phyloP scores from a whole-genome alignment of 2,888 invertebrate species.

The Rhopalosiphum nymphaeae region DNA sequence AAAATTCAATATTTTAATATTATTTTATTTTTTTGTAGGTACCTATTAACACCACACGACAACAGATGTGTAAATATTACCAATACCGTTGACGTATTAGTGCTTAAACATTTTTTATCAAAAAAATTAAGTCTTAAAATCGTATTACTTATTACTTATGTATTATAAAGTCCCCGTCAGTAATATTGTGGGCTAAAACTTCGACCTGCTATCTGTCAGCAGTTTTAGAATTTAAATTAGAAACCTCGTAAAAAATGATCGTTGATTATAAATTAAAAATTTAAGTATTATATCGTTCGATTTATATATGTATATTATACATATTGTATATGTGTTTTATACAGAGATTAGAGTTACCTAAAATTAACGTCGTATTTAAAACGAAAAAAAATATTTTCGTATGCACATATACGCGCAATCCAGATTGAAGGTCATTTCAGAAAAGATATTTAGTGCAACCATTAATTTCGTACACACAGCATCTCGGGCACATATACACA shows the following conservation, averaged over 20 bases:
- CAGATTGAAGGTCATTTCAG: not conserved
- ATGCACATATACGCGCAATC: not conserved
- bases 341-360: not conserved
- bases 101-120: not conserved
- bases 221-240: not conserved
- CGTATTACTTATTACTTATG: not conserved
- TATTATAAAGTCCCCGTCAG: not conserved
- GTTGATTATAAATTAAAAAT: not conserved
- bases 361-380: not conserved
- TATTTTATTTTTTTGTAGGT: not conserved
- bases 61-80: not conserved
- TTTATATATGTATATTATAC: not conserved
- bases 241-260: not conserved
- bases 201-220: not conserved
- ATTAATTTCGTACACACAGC: not conserved
- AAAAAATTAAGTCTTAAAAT: not conserved
- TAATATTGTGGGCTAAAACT: not conserved
- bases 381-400: not conserved
- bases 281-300: not conserved
- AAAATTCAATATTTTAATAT: not conserved
- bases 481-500: not conserved
- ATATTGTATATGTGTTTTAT: not conserved
- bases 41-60: not conserved
- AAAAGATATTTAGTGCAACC: not conserved
- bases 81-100: not conserved